Base-by-base conservation (phyloP, 2,113 vertebrate species). In the Orthonyx spaldingii region DNA sequence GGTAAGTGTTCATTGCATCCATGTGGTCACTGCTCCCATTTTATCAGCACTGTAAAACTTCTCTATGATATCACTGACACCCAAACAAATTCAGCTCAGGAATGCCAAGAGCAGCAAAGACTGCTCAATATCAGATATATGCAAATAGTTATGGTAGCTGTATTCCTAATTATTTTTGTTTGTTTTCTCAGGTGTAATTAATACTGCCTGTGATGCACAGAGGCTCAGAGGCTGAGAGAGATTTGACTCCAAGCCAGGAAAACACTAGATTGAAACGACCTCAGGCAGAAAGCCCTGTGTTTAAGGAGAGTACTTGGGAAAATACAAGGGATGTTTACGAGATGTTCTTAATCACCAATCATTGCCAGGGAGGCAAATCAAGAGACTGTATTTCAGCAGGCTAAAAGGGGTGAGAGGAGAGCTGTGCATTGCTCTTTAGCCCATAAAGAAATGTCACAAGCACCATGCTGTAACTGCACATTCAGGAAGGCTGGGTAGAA, bases 371-470 rank as follows among this genome's bases (percentile, higher is more conserved):
- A 91, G 49, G 69, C 61, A 94, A 89, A 95, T 88, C 71, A 87
- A 95, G 75, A 87, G 27, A 49, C 35, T 63, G 17, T 76, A 86
- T 87, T 95, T 97, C 41, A 94, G 41, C 84, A 96, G 57, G 66
- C 75, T 93, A 93, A 95, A 96, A 91, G 78, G 68, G 77, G 57
- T 68, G 80, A 91, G 76, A 74, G 52, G 37, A 95, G 74, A 81
- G 84, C 47, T 93, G 27, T 46, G n/a, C 66, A 72, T 63, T 95
- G 76, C 74, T 95, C 81, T 86, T 64, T 57, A 72, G 69, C 56
- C 78, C 87, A 80, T 89, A 90, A 93, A 91, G 55, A 96, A 96
- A 72, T 79, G 86, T 95, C 75, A 92, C 55, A 80, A 89, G 59
- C 65, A 65, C 53, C 55, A 35, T 24, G 61, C 84, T 88, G 32